Evolutionary conservation across 92 coral and sea anemone genomes (phyloP).

Genomic region (Plumapathes pennacea): DNA sequence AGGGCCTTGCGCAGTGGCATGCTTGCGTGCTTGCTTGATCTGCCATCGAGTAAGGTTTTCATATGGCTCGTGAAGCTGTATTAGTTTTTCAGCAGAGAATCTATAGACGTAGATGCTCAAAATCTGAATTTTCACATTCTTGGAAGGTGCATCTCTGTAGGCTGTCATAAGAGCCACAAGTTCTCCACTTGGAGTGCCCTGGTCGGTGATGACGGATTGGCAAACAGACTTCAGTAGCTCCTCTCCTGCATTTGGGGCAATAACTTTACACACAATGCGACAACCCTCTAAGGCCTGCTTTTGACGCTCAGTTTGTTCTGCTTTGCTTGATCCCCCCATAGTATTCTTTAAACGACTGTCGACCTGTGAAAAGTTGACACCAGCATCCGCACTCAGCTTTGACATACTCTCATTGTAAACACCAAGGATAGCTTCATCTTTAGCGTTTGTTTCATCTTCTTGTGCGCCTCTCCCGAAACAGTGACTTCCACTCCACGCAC

Average conservation of each 20-base stretch:
- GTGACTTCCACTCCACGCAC: not conserved
- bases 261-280: constrained; percentile 48
- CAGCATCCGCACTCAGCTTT: constrained; percentile 2
- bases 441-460: not conserved
- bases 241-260: constrained; percentile 62
- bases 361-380: constrained; percentile 29
- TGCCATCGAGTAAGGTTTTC: constrained; percentile 44
- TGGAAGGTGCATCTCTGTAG: constrained; percentile 55
- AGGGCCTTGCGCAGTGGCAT: constrained; percentile 33
- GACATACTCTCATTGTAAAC: constrained; percentile 30
- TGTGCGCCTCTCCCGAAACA: too few relatives aligned
- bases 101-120: constrained; percentile 56
- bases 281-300: constrained; percentile 56
- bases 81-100: constrained; percentile 26
- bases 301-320: constrained; percentile 26
- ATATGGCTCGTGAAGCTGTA: constrained; percentile 39
- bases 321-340: constrained; percentile 31
- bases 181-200: constrained; percentile 27
- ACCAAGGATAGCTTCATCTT: constrained; percentile 1
- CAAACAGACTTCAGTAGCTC: constrained; percentile 47
- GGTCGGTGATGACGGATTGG: constrained; percentile 6
- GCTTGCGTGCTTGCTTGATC: constrained; percentile 49
- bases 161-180: constrained; percentile 43
- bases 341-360: constrained; percentile 24
- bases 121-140: constrained; percentile 55